phyloP scores from a whole-genome alignment of 2,797 vertebrate species.

The Vultur gryphus region DNA sequence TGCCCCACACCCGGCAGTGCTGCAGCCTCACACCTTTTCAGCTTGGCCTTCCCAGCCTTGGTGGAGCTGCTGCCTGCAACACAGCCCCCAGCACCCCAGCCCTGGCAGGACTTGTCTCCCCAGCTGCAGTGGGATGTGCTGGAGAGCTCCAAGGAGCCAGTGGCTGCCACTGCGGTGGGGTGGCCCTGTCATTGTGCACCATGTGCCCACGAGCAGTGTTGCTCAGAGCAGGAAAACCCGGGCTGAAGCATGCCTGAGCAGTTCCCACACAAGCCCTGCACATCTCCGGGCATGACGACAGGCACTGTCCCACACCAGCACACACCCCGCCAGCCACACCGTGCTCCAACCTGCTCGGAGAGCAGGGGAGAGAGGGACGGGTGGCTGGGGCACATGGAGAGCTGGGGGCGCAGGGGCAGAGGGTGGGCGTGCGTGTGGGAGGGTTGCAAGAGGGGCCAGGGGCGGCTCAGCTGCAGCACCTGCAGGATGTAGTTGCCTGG shows the following conservation, averaged over 20 bases:
- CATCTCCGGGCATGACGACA: fast-evolving
- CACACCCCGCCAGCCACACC: neutral
- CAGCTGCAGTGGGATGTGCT: neutral
- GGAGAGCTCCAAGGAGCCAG: neutral
- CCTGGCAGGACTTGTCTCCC: neutral
- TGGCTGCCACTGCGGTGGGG: neutral
- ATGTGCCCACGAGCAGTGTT: fast-evolving
- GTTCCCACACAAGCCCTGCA: fast-evolving
- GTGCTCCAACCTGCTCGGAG: neutral
- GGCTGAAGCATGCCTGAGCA: neutral
- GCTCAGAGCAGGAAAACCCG: neutral
- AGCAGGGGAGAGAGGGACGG: too few species aligned
- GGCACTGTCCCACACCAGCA: neutral
- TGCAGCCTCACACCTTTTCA: fast-evolving
- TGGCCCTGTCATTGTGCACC: neutral
- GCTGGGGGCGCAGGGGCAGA: neutral
- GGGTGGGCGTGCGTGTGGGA: neutral
- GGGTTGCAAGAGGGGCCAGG: neutral
- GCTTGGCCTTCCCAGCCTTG: neutral
- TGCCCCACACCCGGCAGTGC: neutral
- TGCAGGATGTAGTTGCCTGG: constrained; percentile 97
- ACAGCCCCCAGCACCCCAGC: neutral
- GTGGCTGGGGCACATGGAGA: neutral
- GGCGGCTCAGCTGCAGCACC: constrained; percentile 64
- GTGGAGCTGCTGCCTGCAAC: neutral